A percentile compares a stretch with the other conserved stretches of the same genome.
Conservation (phyloP, 2,797 vertebrate genomes). For the Thalassophryne amazonica region DNA sequence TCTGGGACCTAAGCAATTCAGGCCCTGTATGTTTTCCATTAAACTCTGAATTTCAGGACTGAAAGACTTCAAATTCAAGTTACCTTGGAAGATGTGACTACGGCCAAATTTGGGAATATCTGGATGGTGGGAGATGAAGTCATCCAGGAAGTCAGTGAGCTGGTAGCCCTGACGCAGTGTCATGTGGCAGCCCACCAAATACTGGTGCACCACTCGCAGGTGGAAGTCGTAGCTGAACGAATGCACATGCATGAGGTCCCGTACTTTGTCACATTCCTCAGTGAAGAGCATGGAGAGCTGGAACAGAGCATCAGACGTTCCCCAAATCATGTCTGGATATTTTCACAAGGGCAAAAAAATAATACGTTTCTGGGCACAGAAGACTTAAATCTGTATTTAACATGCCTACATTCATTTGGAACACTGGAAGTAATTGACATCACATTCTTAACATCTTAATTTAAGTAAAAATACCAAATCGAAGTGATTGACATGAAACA, state of each 20-base stretch:
- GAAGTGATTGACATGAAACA: too few relatives aligned
- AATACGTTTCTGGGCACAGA: too few relatives aligned
- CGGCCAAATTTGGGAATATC: slow-evolving; percentile 97
- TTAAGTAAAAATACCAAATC: too few relatives aligned
- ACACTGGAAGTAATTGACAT: too few relatives aligned
- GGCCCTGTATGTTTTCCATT: too few relatives aligned
- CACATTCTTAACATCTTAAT: too few relatives aligned
- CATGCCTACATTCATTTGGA: too few relatives aligned
- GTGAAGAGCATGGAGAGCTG: slow-evolving; percentile 99
- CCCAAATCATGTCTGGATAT: background rate
- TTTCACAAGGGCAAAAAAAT: background rate
- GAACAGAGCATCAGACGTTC: slow-evolving; percentile 13
- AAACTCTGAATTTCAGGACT: too few relatives aligned
- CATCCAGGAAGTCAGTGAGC: slow-evolving; percentile 92
- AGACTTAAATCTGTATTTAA: too few relatives aligned
- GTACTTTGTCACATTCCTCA: slow-evolving; percentile 96
- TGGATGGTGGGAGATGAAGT: slow-evolving; percentile 92
- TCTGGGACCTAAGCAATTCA: too few relatives aligned
- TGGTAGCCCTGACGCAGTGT: slow-evolving; percentile 94
- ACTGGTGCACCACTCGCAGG: slow-evolving; percentile 93
- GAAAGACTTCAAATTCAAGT: background rate
- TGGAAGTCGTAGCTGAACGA: slow-evolving; percentile 99
- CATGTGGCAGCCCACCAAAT: slow-evolving; percentile 91
- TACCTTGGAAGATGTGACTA: slow-evolving; percentile 95
- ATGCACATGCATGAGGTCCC: slow-evolving; percentile 97